Evolutionary conservation across 1,140 invertebrate genomes (phyloP), one percentile per base, ranked within the genome.

Genomic region (Amyelois transitella): DNA sequence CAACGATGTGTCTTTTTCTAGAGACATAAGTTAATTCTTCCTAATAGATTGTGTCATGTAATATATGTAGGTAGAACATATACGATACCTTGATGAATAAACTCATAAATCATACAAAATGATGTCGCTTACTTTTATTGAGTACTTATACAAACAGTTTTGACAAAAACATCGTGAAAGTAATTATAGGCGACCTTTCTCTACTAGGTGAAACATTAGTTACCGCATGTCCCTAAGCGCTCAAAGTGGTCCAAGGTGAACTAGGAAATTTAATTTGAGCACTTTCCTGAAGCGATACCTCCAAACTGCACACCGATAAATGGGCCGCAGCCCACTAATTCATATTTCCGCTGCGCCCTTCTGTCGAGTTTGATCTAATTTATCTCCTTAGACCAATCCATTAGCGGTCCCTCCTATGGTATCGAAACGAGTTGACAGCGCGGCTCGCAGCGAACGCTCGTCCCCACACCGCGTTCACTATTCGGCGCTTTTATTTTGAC

Each of bases 311-410:
- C 53, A 8, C 52, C 52, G 43, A 47, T 56, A 49, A 59, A 62
- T 63, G 66, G 55, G 45, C 53, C 64, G 61, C 61, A 52, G 53
- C 54, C 62, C 51, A 59, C 65, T 75, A 77, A 75, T 75, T 74
- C 72, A 73, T 71, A 75, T 69, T 83, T 81, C 81, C 81, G 66
- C 58, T 73, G 69, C 69, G 73, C 79, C 75, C 73, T 84, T 77
- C 65, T 71, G 69, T 66, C 65, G 67, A 62, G 69, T 72, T 65
- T 73, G 69, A 83, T 81, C 77, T 71, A 84, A 86, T 81, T 84
- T 84, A 81, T 83, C 75, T 77, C 54, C 69, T 74, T 75, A 74
- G 69, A 76, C 74, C 64, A 67, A 75, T 77, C 81, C 77, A 81
- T 86, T 83, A 86, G 60, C 59, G 69, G 69, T 64, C 75, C 77